These are phyloP conservation scores for Ennomos quercinarius DNA, from an alignment of 2,888 invertebrate species.

Conservation along the genomic window DNA sequence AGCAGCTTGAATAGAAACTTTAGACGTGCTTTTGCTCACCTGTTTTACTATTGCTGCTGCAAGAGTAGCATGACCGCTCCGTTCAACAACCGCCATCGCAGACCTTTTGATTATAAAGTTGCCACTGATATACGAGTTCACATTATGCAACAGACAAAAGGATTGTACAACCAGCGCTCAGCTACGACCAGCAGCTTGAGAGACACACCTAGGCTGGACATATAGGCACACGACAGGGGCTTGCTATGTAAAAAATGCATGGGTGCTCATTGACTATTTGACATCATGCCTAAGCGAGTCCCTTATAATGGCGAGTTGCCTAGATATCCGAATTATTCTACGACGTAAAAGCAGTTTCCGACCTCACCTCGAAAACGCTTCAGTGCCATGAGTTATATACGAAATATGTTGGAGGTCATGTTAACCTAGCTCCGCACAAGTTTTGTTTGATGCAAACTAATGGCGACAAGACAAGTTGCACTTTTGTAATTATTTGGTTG, in stretches of 20 bases:
- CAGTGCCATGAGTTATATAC: no score
- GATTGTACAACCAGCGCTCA: background rate
- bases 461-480: no score
- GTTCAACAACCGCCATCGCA: slow-evolving; percentile 86
- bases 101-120: slow-evolving; percentile 58
- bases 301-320: slow-evolving; percentile 4
- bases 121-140: slow-evolving; percentile 89
- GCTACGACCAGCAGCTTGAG: slow-evolving; percentile 74
- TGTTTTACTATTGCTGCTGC: slow-evolving; percentile 93
- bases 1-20: slow-evolving; percentile 88
- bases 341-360: background rate
- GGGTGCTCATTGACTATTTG: no score
- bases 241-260: background rate
- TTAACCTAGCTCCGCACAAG: no score
- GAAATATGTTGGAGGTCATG: no score
- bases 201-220: slow-evolving; percentile 46
- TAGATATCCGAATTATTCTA: background rate
- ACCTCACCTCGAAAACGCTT: no score
- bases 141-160: slow-evolving; percentile 83
- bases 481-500: no score
- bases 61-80: slow-evolving; percentile 88
- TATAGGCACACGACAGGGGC: slow-evolving; percentile 5
- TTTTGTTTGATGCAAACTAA: no score
- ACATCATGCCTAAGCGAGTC: background rate
- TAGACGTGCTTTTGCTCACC: slow-evolving; percentile 88